A percentile compares a stretch with the other conserved stretches of the same genome.
Conservation (phyloP, 1,140 invertebrate species). For the Arion vulgaris region DNA sequence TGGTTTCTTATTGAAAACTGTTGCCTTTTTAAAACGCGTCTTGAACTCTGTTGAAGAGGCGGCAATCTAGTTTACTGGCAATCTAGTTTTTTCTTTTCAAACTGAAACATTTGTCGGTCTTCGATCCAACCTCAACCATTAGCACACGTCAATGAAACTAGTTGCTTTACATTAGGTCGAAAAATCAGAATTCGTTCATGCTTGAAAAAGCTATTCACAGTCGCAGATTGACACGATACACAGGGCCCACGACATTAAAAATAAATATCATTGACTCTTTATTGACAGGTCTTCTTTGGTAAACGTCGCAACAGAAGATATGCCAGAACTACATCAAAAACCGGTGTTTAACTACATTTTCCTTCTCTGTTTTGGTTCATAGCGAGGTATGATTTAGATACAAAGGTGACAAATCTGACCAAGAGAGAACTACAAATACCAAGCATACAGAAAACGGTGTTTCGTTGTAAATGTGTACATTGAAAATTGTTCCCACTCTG, state of each 20-base stretch:
- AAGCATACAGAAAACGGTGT: not conserved
- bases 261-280: not conserved
- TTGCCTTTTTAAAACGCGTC: not conserved
- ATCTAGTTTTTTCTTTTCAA: not conserved
- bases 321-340: conserved; percentile 3
- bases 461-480: not conserved
- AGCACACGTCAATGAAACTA: not conserved
- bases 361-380: not conserved
- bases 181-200: not conserved
- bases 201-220: not conserved
- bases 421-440: not conserved
- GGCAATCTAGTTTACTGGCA: not conserved
- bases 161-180: not conserved
- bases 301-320: not conserved
- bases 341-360: not conserved
- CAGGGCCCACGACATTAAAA: not conserved
- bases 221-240: not conserved
- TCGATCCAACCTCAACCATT: not conserved
- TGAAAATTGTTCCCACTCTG: not conserved
- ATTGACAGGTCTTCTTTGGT: not conserved
- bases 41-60: not conserved
- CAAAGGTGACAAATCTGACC: not conserved
- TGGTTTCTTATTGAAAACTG: not conserved
- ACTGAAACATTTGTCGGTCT: not conserved
- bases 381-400: not conserved